Conservation (phyloP, 2,113 vertebrate genomes). For the Aplodontia rufa region DNA sequence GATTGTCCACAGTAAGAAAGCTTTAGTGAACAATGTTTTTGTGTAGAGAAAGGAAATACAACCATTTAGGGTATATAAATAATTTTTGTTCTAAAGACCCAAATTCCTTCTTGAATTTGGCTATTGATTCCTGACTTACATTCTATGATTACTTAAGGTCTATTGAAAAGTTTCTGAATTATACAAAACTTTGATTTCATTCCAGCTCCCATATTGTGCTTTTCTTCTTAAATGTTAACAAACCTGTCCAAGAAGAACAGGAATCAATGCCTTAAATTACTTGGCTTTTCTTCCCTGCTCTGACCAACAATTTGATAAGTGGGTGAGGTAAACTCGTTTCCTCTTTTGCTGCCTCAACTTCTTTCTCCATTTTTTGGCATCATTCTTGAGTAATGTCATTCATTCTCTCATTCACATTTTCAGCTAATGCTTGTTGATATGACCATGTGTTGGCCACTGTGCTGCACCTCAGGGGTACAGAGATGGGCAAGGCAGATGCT, state of each 20-base stretch:
- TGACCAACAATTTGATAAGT: background rate
- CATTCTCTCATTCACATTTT: background rate
- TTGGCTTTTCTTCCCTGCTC: background rate
- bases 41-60: background rate
- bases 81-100: background rate
- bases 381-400: background rate
- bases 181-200: background rate
- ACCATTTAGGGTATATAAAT: background rate
- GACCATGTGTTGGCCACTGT: background rate
- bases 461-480: background rate
- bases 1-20: background rate
- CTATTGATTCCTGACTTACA: background rate
- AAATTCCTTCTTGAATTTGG: background rate
- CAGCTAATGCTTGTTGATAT: background rate
- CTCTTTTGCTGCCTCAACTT: background rate
- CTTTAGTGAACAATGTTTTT: background rate
- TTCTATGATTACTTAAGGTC: conserved; percentile 1
- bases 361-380: background rate
- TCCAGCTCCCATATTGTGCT: background rate
- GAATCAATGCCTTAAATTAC: background rate
- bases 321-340: background rate
- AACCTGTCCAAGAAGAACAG: background rate
- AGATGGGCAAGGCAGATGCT: background rate
- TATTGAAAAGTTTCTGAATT: background rate
- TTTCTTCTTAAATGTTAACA: background rate